Base-by-base conservation (phyloP, 1,140 invertebrate species). In the Limonius californicus region DNA sequence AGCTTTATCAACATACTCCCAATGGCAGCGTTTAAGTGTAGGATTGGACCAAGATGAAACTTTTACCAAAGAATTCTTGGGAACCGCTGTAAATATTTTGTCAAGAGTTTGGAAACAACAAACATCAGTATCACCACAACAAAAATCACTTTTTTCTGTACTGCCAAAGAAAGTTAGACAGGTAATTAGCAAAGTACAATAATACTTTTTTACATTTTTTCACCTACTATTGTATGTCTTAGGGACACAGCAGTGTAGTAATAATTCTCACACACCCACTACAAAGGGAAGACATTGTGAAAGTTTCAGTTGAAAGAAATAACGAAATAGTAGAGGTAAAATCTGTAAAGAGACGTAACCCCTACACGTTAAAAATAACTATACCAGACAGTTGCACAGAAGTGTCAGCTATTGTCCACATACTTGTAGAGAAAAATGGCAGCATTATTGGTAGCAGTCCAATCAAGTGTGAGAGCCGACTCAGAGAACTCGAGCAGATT, bases 221-320 rank as follows among this genome's bases (percentile, higher is more conserved):
- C 50, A 8, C 2, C 2, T 7, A 20, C 2, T 18, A 27, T 27
- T 54, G 2, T 54, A 20, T 27, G 35, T 68, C 66, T 30, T 72
- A 90, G 87, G 89, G 90, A 30, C 89, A 92, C 71, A 92, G 86
- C 72, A 88, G 89, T 69, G 85, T 92, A n/a, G 84, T 92, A 70
- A 85, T 88, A 47, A 77, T 92, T 54, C 76, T 94, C 59, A 87
- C 88, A 54, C 88, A 91, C 64, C 89, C 90, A 0, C 77, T 92
- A 58, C 80, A 82, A 67, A 82, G 84, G 23, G 86, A 89, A 64
- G 90, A 93, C 76, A 85, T 80, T 16, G 79, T 92, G 1, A 87
- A 85, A 64, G 84, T 92, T 62, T 83, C 84, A 57, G 84, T 92
- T 1, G 89, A 91, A 75, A 89, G 89, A 69, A 89, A 88, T 70